Conservation (phyloP, 2,888 invertebrate genomes). For the Zaprionus obscuricornis region DNA sequence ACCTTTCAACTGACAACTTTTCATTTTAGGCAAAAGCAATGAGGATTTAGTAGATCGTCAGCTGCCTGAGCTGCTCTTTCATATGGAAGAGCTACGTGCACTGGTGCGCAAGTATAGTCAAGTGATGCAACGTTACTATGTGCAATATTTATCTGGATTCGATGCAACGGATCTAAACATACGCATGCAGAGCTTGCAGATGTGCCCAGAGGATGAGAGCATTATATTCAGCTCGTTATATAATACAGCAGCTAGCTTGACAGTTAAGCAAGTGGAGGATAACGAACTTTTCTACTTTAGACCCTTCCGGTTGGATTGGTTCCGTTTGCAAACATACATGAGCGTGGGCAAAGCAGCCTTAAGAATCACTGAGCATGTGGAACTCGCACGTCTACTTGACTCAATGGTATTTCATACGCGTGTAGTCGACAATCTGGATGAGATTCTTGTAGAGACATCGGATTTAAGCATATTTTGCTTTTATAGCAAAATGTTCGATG, state of each 20-base stretch:
- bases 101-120: conserved; percentile 97
- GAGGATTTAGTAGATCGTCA: conserved; percentile 98
- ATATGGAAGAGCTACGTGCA: conserved; percentile 98
- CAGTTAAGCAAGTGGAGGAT: conserved; percentile 97
- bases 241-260: conserved; percentile 92
- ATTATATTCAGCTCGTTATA: conserved; percentile 96
- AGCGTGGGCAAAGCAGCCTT: conserved; percentile 92
- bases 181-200: conserved; percentile 91
- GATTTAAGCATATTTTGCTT: conserved; percentile 99
- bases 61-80: conserved; percentile 97
- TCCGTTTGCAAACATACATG: conserved; percentile 96
- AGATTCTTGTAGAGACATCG: conserved; percentile 97
- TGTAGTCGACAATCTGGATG: conserved; percentile 98
- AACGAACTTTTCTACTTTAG: conserved; percentile 98
- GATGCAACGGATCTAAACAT: conserved; percentile 96
- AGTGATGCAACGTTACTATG: conserved; percentile 98
- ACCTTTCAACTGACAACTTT: neutral
- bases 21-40: conserved; percentile 85
- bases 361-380: conserved; percentile 91
- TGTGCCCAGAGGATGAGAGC: conserved; percentile 97
- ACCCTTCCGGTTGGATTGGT: conserved; percentile 98
- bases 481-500: conserved; percentile 98
- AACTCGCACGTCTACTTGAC: conserved; percentile 95
- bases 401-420: conserved; percentile 98
- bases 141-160: conserved; percentile 97